A percentile compares a stretch with the other conserved stretches of the same genome.
phyloP scores from a whole-genome alignment of 2,797 vertebrate genomes.

The Myotis vivesi region DNA sequence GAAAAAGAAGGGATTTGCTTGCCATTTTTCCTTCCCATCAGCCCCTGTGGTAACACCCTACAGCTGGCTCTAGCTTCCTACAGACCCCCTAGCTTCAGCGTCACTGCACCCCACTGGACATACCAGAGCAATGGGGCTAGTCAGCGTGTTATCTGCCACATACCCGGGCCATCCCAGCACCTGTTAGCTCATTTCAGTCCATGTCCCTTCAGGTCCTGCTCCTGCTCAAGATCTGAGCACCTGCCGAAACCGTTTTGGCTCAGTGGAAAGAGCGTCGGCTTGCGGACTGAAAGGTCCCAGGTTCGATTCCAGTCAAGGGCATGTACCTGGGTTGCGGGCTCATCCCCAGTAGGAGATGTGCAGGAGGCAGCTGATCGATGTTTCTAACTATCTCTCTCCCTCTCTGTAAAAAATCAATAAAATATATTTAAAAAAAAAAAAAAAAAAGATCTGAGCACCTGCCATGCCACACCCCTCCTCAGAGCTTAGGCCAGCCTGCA shows the following conservation, averaged over 20 bases:
- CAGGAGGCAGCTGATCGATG: too few relatives aligned
- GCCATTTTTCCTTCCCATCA: neutral
- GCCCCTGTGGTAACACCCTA: neutral
- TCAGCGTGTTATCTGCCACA: neutral
- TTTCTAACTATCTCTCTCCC: too few relatives aligned
- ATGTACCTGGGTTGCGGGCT: too few relatives aligned
- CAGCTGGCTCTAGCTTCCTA: fast-evolving
- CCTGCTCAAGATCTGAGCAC: neutral
- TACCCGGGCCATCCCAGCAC: neutral
- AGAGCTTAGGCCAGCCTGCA: neutral
- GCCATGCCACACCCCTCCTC: neutral
- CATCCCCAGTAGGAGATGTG: too few relatives aligned
- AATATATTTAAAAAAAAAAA: too few relatives aligned
- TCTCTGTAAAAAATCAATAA: too few relatives aligned
- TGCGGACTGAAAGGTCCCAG: too few relatives aligned
- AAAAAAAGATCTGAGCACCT: neutral
- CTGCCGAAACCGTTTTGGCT: too few relatives aligned
- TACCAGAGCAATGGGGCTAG: too few relatives aligned
- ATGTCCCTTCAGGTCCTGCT: neutral
- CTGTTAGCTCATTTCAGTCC: neutral
- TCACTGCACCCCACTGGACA: neutral
- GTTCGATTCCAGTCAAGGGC: too few relatives aligned
- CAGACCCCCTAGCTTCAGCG: neutral
- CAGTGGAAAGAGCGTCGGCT: too few relatives aligned
- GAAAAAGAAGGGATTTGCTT: neutral